Evolutionary conservation across 2,113 vertebrate genomes (phyloP), one percentile per base, ranked within the genome.

Genomic region (Cathartes aura): DNA sequence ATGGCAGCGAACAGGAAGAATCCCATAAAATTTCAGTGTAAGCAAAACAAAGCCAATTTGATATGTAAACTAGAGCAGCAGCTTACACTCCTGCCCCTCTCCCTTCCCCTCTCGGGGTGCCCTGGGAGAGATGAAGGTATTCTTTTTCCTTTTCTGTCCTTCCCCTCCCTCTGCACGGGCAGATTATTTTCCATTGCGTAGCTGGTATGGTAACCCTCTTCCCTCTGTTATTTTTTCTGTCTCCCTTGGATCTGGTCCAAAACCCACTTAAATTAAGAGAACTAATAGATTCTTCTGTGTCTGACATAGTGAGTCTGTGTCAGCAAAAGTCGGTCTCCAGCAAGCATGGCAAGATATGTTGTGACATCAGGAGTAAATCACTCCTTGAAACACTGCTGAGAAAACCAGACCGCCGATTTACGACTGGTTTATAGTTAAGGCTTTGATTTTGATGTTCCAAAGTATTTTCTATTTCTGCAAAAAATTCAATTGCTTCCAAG

Each of bases 301-400:
- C 72, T 84, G 55, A 66, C 64, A 30, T 8, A 71, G 13, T 14
- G 17, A 92, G 43, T 9, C 52, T 72, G 17, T 52, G 63, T 81
- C 89, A 86, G 87, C 53, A 88, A 87, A 85, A 94, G 42, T 18
- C 0, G 0, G 19, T 59, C 78, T 87, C 48, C 30, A 52, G 21
- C 17, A 78, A 68, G 58, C 81, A 50, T 12, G 27, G 24, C 67
- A 68, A 60, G 40, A 82, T 43, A 36, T 79, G n/a, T 58, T 74
- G 50, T 82, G 90, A 82, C 48, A 92, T 81, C 62, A 64, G 43
- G 14, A 84, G 56, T 59, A 93, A 95, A 93, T 89, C 55, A 86
- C 26, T 43, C 42, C 29, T 63, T 71, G 32, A 95, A 96, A 76
- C 32, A 36, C 36, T 88, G 68, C 32, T 71, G 43, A 92, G 43